Evolutionary conservation across 2,888 invertebrate species (phyloP).

Genomic region (Acronicta alni): DNA sequence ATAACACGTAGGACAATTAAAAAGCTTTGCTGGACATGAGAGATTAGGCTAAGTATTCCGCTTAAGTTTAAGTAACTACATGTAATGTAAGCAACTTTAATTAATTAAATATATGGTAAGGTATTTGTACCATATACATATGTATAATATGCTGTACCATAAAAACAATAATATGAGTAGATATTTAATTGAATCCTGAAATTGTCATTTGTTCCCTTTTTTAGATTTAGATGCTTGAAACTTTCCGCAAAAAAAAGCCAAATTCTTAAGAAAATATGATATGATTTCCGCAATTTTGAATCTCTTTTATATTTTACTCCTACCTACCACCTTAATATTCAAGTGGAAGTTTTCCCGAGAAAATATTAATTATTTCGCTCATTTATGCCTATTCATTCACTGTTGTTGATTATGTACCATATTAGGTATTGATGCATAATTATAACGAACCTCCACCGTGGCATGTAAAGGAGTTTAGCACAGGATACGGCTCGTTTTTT

Average conservation of each 20-base stretch:
- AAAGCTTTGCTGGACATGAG: slow-evolving; percentile 57
- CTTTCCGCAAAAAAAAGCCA: slow-evolving; percentile 1
- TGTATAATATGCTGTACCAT: slow-evolving; percentile 71
- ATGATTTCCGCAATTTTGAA: too few relatives aligned
- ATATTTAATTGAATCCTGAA: slow-evolving; percentile 30
- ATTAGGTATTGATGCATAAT: too few relatives aligned
- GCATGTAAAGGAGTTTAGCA: too few relatives aligned
- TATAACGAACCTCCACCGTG: too few relatives aligned
- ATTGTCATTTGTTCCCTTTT: slow-evolving; percentile 24
- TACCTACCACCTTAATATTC: too few relatives aligned
- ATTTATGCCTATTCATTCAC: too few relatives aligned
- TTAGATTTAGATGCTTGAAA: slow-evolving; percentile 28
- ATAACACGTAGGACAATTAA: slow-evolving; percentile 23
- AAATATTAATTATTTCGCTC: too few relatives aligned
- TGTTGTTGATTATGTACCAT: too few relatives aligned
- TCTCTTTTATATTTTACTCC: too few relatives aligned
- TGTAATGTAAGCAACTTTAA: slow-evolving; percentile 50
- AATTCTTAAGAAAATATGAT: slow-evolving; percentile 1
- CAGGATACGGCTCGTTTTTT: too few relatives aligned
- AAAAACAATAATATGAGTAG: slow-evolving; percentile 72
- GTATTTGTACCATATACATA: slow-evolving; percentile 52
- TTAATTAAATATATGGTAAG: slow-evolving; percentile 39
- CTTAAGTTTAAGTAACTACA: slow-evolving; percentile 57
- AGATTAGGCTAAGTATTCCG: slow-evolving; percentile 58
- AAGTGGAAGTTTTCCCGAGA: too few relatives aligned